Percentiles rank a stretch among this genome's conserved stretches.
These are phyloP conservation scores for Drosophila tristis DNA, from an alignment of 1,140 invertebrate genomes.

Conservation along the genomic window DNA sequence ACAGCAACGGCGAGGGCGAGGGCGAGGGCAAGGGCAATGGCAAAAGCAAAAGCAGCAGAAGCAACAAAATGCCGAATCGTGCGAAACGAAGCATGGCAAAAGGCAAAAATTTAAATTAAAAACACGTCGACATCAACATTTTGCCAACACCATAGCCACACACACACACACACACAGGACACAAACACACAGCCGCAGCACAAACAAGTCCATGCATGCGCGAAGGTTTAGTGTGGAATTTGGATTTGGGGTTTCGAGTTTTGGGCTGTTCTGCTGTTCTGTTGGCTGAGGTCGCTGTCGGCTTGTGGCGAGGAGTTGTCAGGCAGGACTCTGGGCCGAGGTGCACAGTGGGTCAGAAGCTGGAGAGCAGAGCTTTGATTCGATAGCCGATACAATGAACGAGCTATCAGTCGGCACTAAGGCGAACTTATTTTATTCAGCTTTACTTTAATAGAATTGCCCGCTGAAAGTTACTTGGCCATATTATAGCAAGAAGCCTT, in stretches of 20 bases:
- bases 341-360: neutral
- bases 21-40: conserved; percentile 18
- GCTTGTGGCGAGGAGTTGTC: conserved; percentile 9
- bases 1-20: neutral
- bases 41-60: neutral
- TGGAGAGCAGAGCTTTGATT: neutral
- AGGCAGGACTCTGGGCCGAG: neutral
- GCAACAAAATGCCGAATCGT: conserved; percentile 59
- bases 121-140: conserved; percentile 74
- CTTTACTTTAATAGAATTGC: too few species aligned
- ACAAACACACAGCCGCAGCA: neutral
- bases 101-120: conserved; percentile 75
- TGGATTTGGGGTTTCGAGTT: conserved; percentile 7
- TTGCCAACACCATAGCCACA: conserved; percentile 47
- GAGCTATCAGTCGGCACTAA: too few species aligned
- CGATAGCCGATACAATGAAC: too few species aligned
- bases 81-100: conserved; percentile 41
- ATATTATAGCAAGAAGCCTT: too few species aligned
- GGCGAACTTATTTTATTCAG: too few species aligned
- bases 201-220: conserved; percentile 9
- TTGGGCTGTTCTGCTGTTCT: conserved; percentile 3
- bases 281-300: conserved; percentile 40
- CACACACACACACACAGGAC: conserved; percentile 19
- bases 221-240: conserved; percentile 15
- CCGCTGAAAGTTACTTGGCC: too few species aligned